These are phyloP conservation scores for Chromis chromis DNA, from an alignment of 2,797 vertebrate genomes.

Conservation along the genomic window DNA sequence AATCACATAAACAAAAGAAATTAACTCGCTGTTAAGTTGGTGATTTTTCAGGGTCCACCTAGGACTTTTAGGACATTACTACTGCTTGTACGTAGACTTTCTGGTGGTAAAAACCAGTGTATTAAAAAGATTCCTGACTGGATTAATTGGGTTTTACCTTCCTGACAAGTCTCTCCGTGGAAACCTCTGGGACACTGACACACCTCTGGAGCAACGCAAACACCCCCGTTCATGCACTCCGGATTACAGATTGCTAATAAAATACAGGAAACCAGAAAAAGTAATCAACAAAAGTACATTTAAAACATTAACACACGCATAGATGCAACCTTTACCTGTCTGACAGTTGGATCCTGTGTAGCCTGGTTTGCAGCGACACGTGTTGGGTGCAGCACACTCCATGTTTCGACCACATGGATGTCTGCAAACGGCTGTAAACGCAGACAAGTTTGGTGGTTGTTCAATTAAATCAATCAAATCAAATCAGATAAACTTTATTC, in stretches of 20 bases:
- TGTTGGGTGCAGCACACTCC: constrained; percentile 82
- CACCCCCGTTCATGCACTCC: constrained; percentile 64
- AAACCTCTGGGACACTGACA: constrained; percentile 78
- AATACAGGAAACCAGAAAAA: not conserved
- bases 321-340: constrained; percentile 63
- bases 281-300: not conserved
- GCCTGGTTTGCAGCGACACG: constrained; percentile 82
- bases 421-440: constrained; percentile 80
- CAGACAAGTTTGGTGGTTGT: not conserved
- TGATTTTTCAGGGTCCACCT: no score
- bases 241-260: constrained; percentile 76
- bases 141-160: constrained; percentile 40
- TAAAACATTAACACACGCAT: not conserved
- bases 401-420: constrained; percentile 81
- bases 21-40: no score
- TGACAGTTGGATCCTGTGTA: constrained; percentile 76
- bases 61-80: no score
- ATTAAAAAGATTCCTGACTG: no score
- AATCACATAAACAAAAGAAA: no score
- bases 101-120: no score
- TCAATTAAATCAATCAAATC: no score
- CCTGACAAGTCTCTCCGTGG: constrained; percentile 78
- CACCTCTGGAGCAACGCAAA: constrained; percentile 64
- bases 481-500: no score
- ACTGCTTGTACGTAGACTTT: no score